Evolutionary conservation across 92 coral and sea anemone species (phyloP), one percentile per base, ranked within the genome.

Genomic region (Chrysogorgia sp.): DNA sequence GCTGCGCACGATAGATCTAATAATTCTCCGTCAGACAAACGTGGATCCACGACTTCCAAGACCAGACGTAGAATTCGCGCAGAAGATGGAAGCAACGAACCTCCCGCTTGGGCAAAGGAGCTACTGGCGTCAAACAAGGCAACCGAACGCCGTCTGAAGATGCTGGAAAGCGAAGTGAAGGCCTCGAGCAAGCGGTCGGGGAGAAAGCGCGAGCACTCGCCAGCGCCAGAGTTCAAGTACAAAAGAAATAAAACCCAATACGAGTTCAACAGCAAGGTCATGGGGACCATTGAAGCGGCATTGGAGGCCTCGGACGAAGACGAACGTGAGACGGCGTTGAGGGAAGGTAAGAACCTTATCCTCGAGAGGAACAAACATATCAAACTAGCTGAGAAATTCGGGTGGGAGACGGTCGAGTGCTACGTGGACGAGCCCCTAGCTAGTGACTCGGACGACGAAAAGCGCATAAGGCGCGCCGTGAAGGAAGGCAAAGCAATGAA

Each of bases 211-310:
- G 60, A 25, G 40, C 62, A 34, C 21, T 80, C 69, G 5, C 67
- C 84, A 21, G n/a, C 23, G 67, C 76, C 83, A 4, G 76, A 66
- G 7, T 66, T 79, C 83, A 79, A 79, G 34, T 67, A 29, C 28
- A 67, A 55, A 37, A 23, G 58, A 6, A 67, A 41, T 32, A 67
- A 41, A 29, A 35, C 63, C 29, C 84, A 80, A 48, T 80, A 55
- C 15, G 84, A 80, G 2, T 41, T 80, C 1, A 80, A 67, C 69
- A 33, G 12, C 33, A 67, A 68, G 15, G 78, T 52, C 22, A 52
- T 80, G 1, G 78, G 55, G 9, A 33, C 67, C 31, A 35, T 80
- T 25, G 84, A 57, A 13, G 37, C 26, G 40, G 77, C 77, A 34
- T 20, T 53, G 31, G 63, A 52, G 2, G 15, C 53, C 24, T 55